These are phyloP conservation scores for Hedychridium roseum DNA, from an alignment of 2,888 invertebrate genomes.

Conservation along the genomic window DNA sequence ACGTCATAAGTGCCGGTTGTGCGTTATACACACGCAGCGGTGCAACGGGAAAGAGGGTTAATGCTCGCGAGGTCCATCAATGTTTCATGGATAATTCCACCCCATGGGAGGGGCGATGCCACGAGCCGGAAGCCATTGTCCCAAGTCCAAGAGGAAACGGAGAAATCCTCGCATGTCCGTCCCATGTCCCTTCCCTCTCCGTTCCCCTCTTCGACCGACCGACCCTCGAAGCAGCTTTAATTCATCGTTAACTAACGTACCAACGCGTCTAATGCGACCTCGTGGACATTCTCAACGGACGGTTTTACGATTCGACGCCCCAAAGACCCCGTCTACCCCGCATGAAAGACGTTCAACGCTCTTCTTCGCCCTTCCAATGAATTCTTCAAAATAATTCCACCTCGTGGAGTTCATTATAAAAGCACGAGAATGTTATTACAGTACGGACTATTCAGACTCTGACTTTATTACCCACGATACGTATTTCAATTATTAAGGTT, in stretches of 20 bases:
- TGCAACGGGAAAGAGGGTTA: constrained; percentile 42
- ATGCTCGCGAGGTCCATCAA: constrained; percentile 46
- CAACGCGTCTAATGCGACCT: constrained; percentile 33
- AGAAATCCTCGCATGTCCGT: constrained; percentile 46
- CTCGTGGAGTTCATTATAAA: too few relatives aligned
- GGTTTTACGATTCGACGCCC: constrained; percentile 34
- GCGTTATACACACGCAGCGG: constrained; percentile 12
- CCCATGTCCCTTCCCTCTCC: constrained; percentile 33
- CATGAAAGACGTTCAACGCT: too few relatives aligned
- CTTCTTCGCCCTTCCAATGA: too few relatives aligned
- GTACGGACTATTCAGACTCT: constrained; percentile 1
- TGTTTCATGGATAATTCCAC: constrained; percentile 55
- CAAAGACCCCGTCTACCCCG: too few relatives aligned
- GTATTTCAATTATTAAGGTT: too few relatives aligned
- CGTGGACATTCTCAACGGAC: constrained; percentile 31
- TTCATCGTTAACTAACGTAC: constrained; percentile 46
- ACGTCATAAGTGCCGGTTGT: constrained; percentile 35
- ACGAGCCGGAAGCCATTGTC: constrained; percentile 43
- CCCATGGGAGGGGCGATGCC: constrained; percentile 41
- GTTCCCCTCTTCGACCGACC: constrained; percentile 24
- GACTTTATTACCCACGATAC: neutral
- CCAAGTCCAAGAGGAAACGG: constrained; percentile 35
- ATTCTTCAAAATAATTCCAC: too few relatives aligned
- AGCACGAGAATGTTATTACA: too few relatives aligned
- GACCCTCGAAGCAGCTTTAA: constrained; percentile 42